These are phyloP conservation scores for Antennarius maculatus DNA, from an alignment of 2,797 vertebrate genomes.

Conservation along the genomic window DNA sequence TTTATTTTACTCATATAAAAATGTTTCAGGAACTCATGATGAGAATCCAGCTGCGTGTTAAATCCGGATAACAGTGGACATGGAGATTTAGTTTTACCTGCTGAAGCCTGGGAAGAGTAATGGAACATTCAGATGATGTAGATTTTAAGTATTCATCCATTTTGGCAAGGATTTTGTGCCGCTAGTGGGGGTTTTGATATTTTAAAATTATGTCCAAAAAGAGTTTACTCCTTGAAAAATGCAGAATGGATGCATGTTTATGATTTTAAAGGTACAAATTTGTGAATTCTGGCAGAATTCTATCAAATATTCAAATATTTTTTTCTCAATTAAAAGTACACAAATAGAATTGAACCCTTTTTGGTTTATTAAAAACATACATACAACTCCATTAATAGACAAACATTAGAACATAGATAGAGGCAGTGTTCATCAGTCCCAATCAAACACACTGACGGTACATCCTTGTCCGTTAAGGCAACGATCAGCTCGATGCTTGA, in stretches of 20 bases:
- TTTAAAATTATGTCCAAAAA: neutral
- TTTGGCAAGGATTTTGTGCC: neutral
- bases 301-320: too few species aligned
- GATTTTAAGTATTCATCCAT: too few species aligned
- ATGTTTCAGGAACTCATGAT: neutral
- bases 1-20: neutral
- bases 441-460: conserved; percentile 56
- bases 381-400: conserved; percentile 35
- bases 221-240: neutral
- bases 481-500: conserved; percentile 46
- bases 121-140: too few species aligned
- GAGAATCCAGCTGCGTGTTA: neutral
- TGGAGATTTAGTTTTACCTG: neutral
- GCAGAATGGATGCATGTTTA: neutral
- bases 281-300: neutral
- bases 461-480: conserved; percentile 72
- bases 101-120: neutral
- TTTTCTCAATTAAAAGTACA: neutral
- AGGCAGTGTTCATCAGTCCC: conserved; percentile 47
- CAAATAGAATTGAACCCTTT: neutral
- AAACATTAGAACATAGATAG: conserved; percentile 53
- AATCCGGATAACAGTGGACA: neutral
- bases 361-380: conserved; percentile 63
- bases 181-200: neutral
- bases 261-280: neutral